These are phyloP conservation scores for Clarias pachynema DNA, from an alignment of 2,797 vertebrate genomes.

Conservation along the genomic window DNA sequence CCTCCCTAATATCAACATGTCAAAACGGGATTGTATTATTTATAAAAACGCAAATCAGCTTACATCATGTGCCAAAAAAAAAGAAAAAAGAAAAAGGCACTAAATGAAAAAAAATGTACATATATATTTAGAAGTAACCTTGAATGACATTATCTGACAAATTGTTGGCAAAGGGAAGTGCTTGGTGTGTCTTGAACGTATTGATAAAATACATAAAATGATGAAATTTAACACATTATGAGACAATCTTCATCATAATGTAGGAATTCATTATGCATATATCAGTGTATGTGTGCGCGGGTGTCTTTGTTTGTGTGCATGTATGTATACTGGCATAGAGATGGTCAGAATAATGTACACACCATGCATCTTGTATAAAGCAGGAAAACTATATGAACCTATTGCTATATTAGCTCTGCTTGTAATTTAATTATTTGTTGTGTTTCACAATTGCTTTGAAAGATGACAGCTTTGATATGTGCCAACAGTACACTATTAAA, in stretches of 20 bases:
- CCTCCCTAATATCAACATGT: slow-evolving; percentile 62
- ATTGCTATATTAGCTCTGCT: slow-evolving; percentile 89
- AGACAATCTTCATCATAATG: slow-evolving; percentile 79
- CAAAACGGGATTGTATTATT: slow-evolving; percentile 62
- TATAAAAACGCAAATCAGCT: slow-evolving; percentile 47
- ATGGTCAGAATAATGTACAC: slow-evolving; percentile 76
- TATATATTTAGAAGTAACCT: slow-evolving; percentile 52
- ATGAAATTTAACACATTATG: slow-evolving; percentile 62
- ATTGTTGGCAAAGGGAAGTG: slow-evolving; percentile 64
- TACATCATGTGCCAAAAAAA: slow-evolving; percentile 52
- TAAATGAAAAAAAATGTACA: slow-evolving; percentile 31
- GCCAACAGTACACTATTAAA: slow-evolving; percentile 84
- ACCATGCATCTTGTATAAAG: slow-evolving; percentile 84
- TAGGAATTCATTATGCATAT: slow-evolving; percentile 77
- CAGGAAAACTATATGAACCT: slow-evolving; percentile 68
- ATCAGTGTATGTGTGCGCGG: slow-evolving; percentile 63
- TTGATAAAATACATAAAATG: slow-evolving; percentile 39
- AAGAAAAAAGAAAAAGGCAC: neutral
- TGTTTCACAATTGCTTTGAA: slow-evolving; percentile 82
- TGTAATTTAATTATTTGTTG: slow-evolving; percentile 84
- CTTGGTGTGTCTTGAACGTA: slow-evolving; percentile 37
- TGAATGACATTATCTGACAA: slow-evolving; percentile 17
- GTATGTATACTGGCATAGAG: slow-evolving; percentile 70
- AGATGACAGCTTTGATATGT: slow-evolving; percentile 80
- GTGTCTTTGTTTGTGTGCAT: slow-evolving; percentile 66